Base-by-base conservation (phyloP, 2,797 vertebrate species). In the Alauda arvensis region DNA sequence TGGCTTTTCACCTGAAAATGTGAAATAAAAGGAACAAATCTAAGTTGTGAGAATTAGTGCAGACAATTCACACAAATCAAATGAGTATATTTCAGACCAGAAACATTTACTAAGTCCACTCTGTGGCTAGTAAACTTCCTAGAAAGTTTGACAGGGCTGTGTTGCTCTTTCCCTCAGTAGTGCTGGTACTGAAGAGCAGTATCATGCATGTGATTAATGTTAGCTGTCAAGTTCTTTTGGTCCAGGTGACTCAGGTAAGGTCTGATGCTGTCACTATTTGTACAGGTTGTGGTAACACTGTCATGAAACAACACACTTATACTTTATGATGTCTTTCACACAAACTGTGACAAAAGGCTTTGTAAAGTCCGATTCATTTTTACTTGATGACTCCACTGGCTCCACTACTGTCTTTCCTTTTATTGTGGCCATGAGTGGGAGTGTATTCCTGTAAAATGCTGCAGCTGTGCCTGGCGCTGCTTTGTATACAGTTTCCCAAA, bases 201-300 rank as follows among this genome's bases (percentile, higher is more conserved):
- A 39, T 71, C 49, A 55, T 68, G 43, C 11, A 25, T 46, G 33
- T 87, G n/a, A 68, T 74, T 88, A 68, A 85, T 37, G 59, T 59
- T 59, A 68, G 66, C 53, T 93, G 74, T 72, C 77, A 46, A 63
- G 49, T 83, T 94, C 89, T 92, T 95, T 89, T 88, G 81, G 76
- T 77, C 48, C 78, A 83, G 59, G n/a, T 83, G 86, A 94, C 67
- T 91, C 76, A 74, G 72, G 46, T 62, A 77, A 70, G 17, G n/a
- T 79, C 82, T 91, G 65, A 79, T 82, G 67, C 43, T 82, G 71
- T 90, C 75, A 83, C 48, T 55, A 20, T 90, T 78, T 77, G 61
- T 83, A 74, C 29, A 59, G 83, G 93, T 92, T 84, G 69, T 87
- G 83, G 90, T 75, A 68, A 66, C 77, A 65, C 8, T 83, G 70